Evolutionary conservation across 2,888 invertebrate species (phyloP).

Genomic region (Volucella bombylans): DNA sequence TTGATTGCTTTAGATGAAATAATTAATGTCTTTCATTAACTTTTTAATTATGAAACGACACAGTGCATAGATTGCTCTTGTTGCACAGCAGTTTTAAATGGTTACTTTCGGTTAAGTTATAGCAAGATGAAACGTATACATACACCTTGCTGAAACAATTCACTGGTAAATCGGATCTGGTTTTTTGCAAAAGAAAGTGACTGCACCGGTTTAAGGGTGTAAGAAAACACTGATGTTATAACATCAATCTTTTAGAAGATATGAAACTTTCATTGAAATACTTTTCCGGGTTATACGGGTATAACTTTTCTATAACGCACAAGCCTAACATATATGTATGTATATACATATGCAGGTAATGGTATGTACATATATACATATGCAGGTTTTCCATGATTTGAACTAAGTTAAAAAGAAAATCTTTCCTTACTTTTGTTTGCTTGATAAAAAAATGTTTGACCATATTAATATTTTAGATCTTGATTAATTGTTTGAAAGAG

Average conservation of each 20-base stretch:
- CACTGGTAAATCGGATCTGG: conserved; percentile 37
- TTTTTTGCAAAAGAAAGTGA: conserved; percentile 64
- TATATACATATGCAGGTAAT: not conserved
- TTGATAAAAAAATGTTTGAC: conserved; percentile 53
- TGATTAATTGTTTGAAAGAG: conserved; percentile 59
- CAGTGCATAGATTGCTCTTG: not conserved
- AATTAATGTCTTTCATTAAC: not conserved
- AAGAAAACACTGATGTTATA: conserved; percentile 2
- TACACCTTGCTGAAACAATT: not conserved
- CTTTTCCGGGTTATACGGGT: conserved; percentile 62
- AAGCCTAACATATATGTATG: not conserved
- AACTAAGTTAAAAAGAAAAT: conserved; percentile 44
- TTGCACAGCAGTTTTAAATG: conserved; percentile 1
- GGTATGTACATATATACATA: not conserved
- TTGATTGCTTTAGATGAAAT: too few relatives aligned
- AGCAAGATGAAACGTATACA: not conserved
- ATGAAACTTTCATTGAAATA: conserved; percentile 60
- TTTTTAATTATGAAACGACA: conserved; percentile 30
- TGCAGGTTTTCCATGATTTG: not conserved
- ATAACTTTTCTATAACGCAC: not conserved
- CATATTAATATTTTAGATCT: conserved; percentile 47
- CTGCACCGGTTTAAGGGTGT: conserved; percentile 58
- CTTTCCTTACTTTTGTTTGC: conserved; percentile 45
- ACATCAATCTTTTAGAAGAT: conserved; percentile 39
- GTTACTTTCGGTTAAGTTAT: not conserved